These are phyloP conservation scores for Pelmatolapia mariae DNA, from an alignment of 2,113 vertebrate species.

Conservation along the genomic window DNA sequence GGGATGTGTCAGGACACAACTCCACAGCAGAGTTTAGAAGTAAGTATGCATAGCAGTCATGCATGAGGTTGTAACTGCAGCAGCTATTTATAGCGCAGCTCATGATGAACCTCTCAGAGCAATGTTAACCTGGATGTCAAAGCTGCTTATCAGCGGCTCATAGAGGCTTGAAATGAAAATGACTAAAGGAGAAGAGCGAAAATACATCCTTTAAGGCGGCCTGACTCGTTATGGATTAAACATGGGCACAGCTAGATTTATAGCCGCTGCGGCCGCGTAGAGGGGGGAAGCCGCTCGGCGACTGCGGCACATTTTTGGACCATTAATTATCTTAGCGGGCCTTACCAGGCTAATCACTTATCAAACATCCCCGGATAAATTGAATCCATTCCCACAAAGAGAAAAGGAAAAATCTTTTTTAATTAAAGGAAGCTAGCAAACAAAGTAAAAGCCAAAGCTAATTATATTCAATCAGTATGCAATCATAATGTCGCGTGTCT, in stretches of 20 bases:
- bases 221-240: neutral
- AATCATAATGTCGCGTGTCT: slow-evolving; percentile 58
- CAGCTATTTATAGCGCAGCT: neutral
- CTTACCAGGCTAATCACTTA: slow-evolving; percentile 38
- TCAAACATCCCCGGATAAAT: slow-evolving; percentile 38
- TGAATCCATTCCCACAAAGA: slow-evolving; percentile 10
- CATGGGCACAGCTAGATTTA: neutral
- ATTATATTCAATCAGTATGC: slow-evolving; percentile 65
- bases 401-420: slow-evolving; percentile 39
- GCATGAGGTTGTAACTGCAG: neutral
- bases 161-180: neutral
- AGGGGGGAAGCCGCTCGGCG: neutral
- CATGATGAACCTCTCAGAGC: neutral
- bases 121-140: neutral
- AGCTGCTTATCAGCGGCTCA: neutral
- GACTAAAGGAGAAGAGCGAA: neutral
- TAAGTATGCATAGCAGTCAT: neutral
- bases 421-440: slow-evolving; percentile 58
- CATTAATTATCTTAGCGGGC: slow-evolving; percentile 42
- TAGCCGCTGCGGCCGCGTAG: neutral
- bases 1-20: neutral
- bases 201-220: neutral
- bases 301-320: slow-evolving; percentile 12
- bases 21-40: neutral
- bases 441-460: slow-evolving; percentile 52